Base-by-base conservation (phyloP, 2,113 vertebrate genomes). In the Erythrocebus patas region DNA sequence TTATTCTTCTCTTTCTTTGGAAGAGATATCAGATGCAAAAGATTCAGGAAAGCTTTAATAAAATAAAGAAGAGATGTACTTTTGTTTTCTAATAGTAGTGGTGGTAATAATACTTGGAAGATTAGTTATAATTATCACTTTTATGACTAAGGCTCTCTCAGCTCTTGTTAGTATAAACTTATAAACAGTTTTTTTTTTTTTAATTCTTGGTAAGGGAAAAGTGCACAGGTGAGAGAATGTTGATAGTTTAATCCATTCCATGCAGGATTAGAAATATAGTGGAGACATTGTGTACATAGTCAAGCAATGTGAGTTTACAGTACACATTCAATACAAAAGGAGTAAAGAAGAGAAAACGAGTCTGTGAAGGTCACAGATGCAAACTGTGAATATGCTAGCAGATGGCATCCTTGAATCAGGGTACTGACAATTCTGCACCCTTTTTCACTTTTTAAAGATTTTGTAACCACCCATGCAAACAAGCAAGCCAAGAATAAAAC, bases 401-500 rank as follows among this genome's bases (percentile, higher is more conserved):
- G 22, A 5, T 59, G 38, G 50, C 17, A 4, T 9, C 75, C 25
- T 75, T 35, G 92, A 82, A 91, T n/a, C n/a, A 45, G 70, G 80
- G 61, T 35, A 3, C 80, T 91, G 57, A 76, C 72, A 61, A 64
- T 93, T 88, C 7, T 12, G 70, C 9, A 43, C 25, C 45, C 4
- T 57, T 88, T 68, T 76, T 90, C 38, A 57, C 66, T 82, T 66
- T 50, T 79, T 90, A 59, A 95, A 89, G 73, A 66, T 93, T 91
- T 94, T 76, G 9, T 55, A 86, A 32, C 73, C 59, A 38, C 52
- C 48, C 18, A 45, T 82, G 76, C 68, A 96, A 96, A 96, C 81
- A 94, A 91, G 89, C 68, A 96, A 38, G 64, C 93, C 87, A 95
- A 90, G 70, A 96, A 93, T 50, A 96, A 95, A 87, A 70, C 43